These are phyloP conservation scores for Capromys pilorides DNA, from an alignment of 2,797 vertebrate genomes.

Conservation along the genomic window DNA sequence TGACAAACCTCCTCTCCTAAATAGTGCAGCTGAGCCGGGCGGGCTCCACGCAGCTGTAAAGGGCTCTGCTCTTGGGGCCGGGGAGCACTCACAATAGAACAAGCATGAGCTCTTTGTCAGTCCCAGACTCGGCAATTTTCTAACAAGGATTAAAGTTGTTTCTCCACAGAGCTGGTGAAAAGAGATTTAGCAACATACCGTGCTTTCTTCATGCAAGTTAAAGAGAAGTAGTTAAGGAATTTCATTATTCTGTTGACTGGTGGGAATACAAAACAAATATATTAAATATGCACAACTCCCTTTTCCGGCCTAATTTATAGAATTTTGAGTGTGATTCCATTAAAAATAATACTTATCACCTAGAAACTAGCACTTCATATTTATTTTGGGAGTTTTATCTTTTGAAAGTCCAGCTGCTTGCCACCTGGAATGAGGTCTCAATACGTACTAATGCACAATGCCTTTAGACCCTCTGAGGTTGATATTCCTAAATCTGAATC, in stretches of 20 bases:
- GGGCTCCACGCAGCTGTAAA: constrained; percentile 90
- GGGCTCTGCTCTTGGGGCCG: constrained; percentile 87
- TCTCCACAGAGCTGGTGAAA: constrained; percentile 87
- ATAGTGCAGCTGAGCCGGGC: constrained; percentile 89
- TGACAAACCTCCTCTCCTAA: constrained; percentile 90
- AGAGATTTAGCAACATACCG: constrained; percentile 90
- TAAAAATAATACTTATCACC: constrained; percentile 81
- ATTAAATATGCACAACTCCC: constrained; percentile 85
- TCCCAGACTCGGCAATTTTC: constrained; percentile 90
- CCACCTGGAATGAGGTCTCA: constrained; percentile 88
- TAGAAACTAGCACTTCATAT: constrained; percentile 82
- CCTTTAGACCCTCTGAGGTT: constrained; percentile 78
- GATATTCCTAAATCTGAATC: constrained; percentile 84
- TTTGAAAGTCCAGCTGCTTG: constrained; percentile 86
- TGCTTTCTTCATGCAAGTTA: constrained; percentile 89
- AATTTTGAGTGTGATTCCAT: constrained; percentile 81
- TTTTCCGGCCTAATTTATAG: constrained; percentile 78
- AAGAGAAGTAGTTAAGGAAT: constrained; percentile 91
- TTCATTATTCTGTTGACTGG: constrained; percentile 85
- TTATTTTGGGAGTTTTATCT: constrained; percentile 84
- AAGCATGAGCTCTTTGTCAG: constrained; percentile 91
- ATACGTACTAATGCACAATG: constrained; percentile 86
- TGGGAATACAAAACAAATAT: constrained; percentile 88
- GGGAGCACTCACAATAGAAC: constrained; percentile 87
- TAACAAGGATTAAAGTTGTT: constrained; percentile 93